phyloP scores from a whole-genome alignment of 2,888 invertebrate species.

The Antheraea yamamai region DNA sequence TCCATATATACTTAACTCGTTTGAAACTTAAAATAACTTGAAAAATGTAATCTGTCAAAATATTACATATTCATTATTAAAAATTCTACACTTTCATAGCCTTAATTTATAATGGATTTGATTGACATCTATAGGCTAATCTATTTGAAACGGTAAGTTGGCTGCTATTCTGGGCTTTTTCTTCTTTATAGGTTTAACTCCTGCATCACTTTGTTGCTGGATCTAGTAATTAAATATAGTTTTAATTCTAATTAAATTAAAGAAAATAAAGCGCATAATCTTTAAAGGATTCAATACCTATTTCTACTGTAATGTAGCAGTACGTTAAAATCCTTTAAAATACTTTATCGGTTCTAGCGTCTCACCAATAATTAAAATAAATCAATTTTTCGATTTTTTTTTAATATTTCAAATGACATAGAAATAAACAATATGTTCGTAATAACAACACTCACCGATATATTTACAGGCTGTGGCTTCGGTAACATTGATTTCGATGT shows the following conservation, averaged over 20 bases:
- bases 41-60: not conserved
- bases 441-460: slow-evolving; percentile 41
- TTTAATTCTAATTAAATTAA: slow-evolving; percentile 12
- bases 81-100: not conserved
- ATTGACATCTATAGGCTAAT: slow-evolving; percentile 39
- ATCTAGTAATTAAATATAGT: slow-evolving; percentile 32
- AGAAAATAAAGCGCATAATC: too few relatives aligned
- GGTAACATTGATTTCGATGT: slow-evolving; percentile 42
- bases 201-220: slow-evolving; percentile 40
- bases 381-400: too few relatives aligned
- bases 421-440: not conserved
- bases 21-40: not conserved
- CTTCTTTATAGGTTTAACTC: slow-evolving; percentile 56
- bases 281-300: too few relatives aligned
- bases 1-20: not conserved
- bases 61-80: not conserved
- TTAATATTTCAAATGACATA: too few relatives aligned
- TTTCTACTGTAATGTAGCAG: too few relatives aligned
- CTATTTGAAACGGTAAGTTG: slow-evolving; percentile 71
- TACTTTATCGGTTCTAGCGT: too few relatives aligned
- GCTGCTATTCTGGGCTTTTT: slow-evolving; percentile 74
- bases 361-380: too few relatives aligned
- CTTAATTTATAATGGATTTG: not conserved
- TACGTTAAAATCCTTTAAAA: too few relatives aligned
- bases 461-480: slow-evolving; percentile 42